Base-by-base conservation (phyloP, 1,140 invertebrate species). In the Macrosteles quadrilineatus region DNA sequence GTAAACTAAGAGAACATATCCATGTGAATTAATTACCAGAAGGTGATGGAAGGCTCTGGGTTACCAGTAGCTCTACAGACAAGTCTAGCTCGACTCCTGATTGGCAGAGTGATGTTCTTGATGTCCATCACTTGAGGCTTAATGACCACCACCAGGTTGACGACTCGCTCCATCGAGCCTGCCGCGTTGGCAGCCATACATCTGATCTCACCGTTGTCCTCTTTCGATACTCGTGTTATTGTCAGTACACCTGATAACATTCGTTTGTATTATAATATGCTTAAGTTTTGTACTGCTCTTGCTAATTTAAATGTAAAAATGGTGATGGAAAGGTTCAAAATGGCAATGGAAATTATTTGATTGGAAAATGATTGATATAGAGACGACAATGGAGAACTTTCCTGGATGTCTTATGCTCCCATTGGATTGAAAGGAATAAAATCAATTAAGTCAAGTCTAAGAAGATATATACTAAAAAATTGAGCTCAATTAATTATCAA, bases 131-230 rank as follows among this genome's bases (percentile, higher is more conserved):
- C 88, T 76, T 88, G 87, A 0, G 94, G 93, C 75, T 90, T 91
- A 0, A 92, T 88, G 31, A 93, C 77, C 0, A 89, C 83, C 67
- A 81, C 78, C 1, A 95, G 83, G 72, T 84, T 84, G 53, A 88
- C 85, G 31, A 82, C 84, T 2, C 83, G 85, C 73, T 89, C 85
- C 32, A 84, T 88, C 27, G 83, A 81, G 0, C 93, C 95, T 11
- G 93, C 95, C 17, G 84, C 82, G 78, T 97, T 98, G 50, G 84
- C 85, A 0, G 95, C 95, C 29, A 86, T 86, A 77, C 96, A 98
- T 50, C 87, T 89, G 76, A 95, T 96, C 31, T 85, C 85, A 0
- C 91, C 92, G 55, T 88, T 86, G 78, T 97, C 93, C 0, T 88
- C 88, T 66, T 88, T 87, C 68, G 88, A 87, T 0, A 96, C 89